Percentiles rank a stretch among this genome's conserved stretches.
Evolutionary conservation across 2,113 vertebrate genomes (phyloP).

Genomic region (Stomatorhinus ivindoensis): DNA sequence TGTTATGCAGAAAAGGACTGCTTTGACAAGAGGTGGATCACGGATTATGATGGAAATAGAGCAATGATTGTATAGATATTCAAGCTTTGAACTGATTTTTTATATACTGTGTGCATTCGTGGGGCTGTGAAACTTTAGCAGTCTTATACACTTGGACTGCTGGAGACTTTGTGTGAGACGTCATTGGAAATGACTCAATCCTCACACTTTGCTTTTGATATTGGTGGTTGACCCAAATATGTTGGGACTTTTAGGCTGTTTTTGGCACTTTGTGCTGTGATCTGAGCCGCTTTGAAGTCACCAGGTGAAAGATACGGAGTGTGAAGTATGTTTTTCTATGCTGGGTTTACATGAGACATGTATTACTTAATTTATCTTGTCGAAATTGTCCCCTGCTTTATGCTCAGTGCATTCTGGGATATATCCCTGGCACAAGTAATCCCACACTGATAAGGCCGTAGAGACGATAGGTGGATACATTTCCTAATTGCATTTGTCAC

Average conservation of each 20-base stretch:
- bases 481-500: neutral
- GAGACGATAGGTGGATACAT: neutral
- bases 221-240: neutral
- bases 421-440: neutral
- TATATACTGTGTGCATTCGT: neutral
- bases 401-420: neutral
- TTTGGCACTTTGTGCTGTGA: neutral
- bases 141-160: neutral
- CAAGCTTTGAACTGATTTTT: neutral
- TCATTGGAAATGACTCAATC: neutral
- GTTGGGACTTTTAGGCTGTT: neutral
- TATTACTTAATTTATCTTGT: neutral
- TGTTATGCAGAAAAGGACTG: neutral
- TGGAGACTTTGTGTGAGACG: neutral
- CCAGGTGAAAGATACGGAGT: neutral
- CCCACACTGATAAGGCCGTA: neutral
- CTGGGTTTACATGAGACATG: neutral
- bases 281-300: slow-evolving; percentile 16
- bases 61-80: neutral
- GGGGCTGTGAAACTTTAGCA: neutral
- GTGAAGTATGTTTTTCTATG: slow-evolving; percentile 6
- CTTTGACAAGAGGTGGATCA: neutral
- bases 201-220: neutral
- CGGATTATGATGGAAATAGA: neutral
- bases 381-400: neutral